A percentile compares a stretch with the other conserved stretches of the same genome.
Evolutionary conservation across 2,797 vertebrate species (phyloP).

Genomic region (Eulemur albifrons): DNA sequence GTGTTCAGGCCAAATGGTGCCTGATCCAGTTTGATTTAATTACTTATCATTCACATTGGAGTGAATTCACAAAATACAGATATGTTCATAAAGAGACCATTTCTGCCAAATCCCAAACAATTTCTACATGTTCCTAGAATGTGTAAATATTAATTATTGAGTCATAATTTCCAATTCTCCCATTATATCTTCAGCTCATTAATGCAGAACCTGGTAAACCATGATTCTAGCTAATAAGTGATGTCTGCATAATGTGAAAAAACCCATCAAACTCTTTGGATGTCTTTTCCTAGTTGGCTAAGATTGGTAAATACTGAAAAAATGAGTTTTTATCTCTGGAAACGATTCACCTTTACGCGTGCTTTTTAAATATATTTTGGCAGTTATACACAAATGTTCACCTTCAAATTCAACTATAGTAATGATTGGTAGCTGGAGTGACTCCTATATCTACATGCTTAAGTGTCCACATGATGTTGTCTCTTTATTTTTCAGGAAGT

Average conservation of each 20-base stretch:
- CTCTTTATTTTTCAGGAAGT: neutral
- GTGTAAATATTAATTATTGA: conserved; percentile 26
- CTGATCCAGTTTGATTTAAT: conserved; percentile 30
- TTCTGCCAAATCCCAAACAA: neutral
- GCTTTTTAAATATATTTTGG: neutral
- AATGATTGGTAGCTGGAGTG: neutral
- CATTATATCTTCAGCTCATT: neutral
- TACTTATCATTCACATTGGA: conserved; percentile 34
- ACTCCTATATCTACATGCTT: neutral
- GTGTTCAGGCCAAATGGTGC: conserved; percentile 44
- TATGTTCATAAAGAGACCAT: neutral
- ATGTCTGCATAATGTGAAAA: neutral
- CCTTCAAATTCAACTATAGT: neutral
- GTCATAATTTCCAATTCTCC: neutral
- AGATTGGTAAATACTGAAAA: conserved; percentile 13
- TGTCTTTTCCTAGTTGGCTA: neutral
- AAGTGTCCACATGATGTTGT: neutral
- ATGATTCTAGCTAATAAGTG: neutral
- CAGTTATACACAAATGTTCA: neutral
- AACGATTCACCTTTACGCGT: neutral
- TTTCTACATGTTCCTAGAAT: neutral
- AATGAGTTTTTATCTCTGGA: neutral
- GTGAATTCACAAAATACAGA: conserved; percentile 13
- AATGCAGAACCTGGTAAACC: neutral
- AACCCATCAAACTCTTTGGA: neutral